Base-by-base conservation (phyloP, 2,113 vertebrate species). In the Microtus richardsoni region DNA sequence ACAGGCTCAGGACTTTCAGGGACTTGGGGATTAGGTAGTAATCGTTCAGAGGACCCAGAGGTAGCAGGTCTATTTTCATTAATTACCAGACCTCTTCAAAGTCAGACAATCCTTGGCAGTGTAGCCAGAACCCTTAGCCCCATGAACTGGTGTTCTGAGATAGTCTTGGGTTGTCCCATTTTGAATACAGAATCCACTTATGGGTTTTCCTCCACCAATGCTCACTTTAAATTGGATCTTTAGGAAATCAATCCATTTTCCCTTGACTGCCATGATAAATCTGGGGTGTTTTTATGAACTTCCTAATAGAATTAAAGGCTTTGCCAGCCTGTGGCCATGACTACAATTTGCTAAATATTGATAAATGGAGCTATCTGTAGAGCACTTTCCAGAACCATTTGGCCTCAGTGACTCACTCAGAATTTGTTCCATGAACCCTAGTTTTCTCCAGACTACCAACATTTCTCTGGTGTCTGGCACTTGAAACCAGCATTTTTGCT, bases 161-260 rank as follows among this genome's bases (percentile, higher is more conserved):
- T 7, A n/a, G 73, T 74, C 24, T 84, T 9, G 71, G 33, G 28
- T 73, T 78, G 75, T 28, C 52, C 70, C 30, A 85, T 83, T 58
- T 44, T 95, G 64, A 95, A 93, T 89, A 75, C 54, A 87, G 85
- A 95, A 93, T 89, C 71, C 52, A 73, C 26, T n/a, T 33, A 36
- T 22, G 21, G 28, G 21, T 39, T 91, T 88, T n/a, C 30, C 62
- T 89, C 66, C 52, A 86, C 44, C 28, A 91, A 60, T 64, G 17
- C 85, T 91, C 52, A 62, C 49, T 93, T 90, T 83, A 88, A 86
- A 88, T 26, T 91, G 83, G 39, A 79, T 88, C 91, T 96, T 84
- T 39, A 88, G 39, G 88, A 95, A 96, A 89, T 90, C 87, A 90
- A 91, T 95, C n/a, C 62, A 73, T 91, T 95, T 91, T 64, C 49